These are phyloP conservation scores for Whitmania pigra DNA, from an alignment of 1,140 invertebrate species.

Conservation along the genomic window DNA sequence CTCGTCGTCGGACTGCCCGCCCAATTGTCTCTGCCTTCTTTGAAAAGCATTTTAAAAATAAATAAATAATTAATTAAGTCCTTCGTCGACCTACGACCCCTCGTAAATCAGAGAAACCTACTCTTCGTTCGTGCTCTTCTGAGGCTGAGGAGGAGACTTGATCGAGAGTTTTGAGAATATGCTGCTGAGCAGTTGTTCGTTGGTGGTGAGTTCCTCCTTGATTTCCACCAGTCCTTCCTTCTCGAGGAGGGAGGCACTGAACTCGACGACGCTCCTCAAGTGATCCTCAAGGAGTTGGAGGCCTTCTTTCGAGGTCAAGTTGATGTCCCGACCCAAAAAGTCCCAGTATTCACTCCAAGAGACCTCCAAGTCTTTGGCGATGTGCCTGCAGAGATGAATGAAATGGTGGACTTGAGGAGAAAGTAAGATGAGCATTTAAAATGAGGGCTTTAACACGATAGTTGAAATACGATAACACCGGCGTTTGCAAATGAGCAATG, in stretches of 20 bases:
- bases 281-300: slow-evolving; percentile 60
- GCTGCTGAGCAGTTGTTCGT: neutral
- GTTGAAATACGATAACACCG: too few relatives aligned
- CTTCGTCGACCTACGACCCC: too few relatives aligned
- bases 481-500: neutral
- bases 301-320: slow-evolving; percentile 59
- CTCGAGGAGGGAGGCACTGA: neutral
- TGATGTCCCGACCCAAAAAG: slow-evolving; percentile 64
- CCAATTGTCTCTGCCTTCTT: neutral
- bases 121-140: too few relatives aligned
- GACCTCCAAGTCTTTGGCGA: slow-evolving; percentile 61
- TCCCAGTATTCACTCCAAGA: slow-evolving; percentile 83
- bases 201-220: neutral
- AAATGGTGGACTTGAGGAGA: too few relatives aligned
- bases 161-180: too few relatives aligned
- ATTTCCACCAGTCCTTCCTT: neutral
- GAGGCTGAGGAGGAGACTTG: too few relatives aligned
- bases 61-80: neutral
- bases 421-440: too few relatives aligned
- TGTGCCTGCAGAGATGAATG: slow-evolving; percentile 50
- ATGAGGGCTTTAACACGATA: slow-evolving; percentile 17
- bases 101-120: neutral
- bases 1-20: neutral
- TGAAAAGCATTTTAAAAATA: neutral
- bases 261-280: slow-evolving; percentile 37